phyloP scores from a whole-genome alignment of 2,113 vertebrate genomes.

The Tinamus guttatus region DNA sequence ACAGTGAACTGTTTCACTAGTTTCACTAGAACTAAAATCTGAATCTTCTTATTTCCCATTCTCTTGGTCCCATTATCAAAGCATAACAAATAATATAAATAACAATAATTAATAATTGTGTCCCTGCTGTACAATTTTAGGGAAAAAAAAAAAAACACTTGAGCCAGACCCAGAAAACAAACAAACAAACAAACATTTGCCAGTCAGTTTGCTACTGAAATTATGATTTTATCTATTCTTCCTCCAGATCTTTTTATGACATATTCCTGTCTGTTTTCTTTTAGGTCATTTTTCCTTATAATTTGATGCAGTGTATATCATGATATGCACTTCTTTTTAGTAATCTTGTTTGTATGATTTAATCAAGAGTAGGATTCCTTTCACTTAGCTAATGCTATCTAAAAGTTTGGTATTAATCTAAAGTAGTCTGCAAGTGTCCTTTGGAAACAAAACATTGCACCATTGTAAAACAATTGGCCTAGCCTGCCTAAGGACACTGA shows the following conservation, averaged over 20 bases:
- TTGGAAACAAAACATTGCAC: neutral
- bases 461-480: neutral
- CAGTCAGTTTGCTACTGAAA: neutral
- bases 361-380: neutral
- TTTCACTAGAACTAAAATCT: neutral
- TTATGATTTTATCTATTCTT: neutral
- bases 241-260: neutral
- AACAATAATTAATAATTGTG: neutral
- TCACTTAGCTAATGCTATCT: neutral
- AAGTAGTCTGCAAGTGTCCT: neutral
- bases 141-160: neutral
- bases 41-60: neutral
- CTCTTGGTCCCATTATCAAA: neutral
- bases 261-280: neutral
- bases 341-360: neutral
- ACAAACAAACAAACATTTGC: neutral
- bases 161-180: neutral
- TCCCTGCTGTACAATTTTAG: neutral
- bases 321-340: fast-evolving
- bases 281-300: neutral
- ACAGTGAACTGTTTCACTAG: too few species aligned
- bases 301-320: neutral
- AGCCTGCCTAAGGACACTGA: neutral
- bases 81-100: neutral
- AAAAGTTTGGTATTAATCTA: neutral